phyloP scores from a whole-genome alignment of 2,113 vertebrate genomes.

The Nestor notabilis region DNA sequence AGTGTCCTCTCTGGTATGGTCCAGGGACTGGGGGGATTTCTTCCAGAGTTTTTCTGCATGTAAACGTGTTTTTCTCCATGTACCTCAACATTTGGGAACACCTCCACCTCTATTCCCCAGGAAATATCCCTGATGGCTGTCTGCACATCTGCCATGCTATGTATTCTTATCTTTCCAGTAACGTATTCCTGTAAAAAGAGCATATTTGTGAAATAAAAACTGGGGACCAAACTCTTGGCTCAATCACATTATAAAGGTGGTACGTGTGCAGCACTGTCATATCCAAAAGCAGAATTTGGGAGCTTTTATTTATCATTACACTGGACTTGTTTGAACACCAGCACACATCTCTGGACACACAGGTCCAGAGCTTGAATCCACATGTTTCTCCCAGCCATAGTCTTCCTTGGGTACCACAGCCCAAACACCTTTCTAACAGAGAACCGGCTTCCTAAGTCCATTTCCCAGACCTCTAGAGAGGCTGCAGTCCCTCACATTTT shows the following conservation, averaged over 20 bases:
- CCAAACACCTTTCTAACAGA: not conserved
- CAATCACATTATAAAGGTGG: rapidly evolving
- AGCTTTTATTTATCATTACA: not conserved
- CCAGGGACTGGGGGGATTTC: not conserved
- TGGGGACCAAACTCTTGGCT: not conserved
- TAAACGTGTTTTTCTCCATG: not conserved
- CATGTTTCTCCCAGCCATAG: rapidly evolving
- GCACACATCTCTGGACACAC: rapidly evolving
- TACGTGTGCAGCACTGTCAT: not conserved
- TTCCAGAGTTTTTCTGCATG: not conserved
- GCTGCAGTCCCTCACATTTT: not conserved
- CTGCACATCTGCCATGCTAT: rapidly evolving
- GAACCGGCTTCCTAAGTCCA: not conserved
- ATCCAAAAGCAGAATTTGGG: not conserved
- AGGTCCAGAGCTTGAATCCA: not conserved
- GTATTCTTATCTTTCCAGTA: not conserved
- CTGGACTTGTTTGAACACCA: not conserved
- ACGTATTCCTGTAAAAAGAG: not conserved
- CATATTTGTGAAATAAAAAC: not conserved
- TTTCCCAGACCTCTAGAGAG: not conserved
- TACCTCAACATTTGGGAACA: not conserved
- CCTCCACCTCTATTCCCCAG: not conserved
- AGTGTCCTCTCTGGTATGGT: not conserved
- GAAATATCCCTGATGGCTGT: not conserved
- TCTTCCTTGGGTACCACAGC: not conserved